Evolutionary conservation across 2,113 vertebrate genomes (phyloP).

Genomic region (Rhea pennata): DNA sequence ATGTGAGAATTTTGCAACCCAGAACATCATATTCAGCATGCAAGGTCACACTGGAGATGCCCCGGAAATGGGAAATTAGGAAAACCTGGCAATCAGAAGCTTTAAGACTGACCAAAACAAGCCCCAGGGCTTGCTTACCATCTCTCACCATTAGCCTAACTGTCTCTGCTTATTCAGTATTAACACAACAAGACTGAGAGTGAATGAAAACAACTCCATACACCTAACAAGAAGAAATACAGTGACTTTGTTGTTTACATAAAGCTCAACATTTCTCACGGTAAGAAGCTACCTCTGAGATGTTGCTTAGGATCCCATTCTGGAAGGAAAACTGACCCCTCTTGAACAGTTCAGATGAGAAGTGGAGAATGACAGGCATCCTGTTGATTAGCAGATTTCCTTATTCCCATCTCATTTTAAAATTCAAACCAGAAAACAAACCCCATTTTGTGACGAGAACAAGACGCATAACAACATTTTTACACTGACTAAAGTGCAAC

Average conservation of each 20-base stretch:
- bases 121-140: slow-evolving; percentile 81
- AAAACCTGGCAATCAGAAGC: slow-evolving; percentile 87
- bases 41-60: slow-evolving; percentile 84
- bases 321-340: slow-evolving; percentile 25
- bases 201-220: slow-evolving; percentile 77
- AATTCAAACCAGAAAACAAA: slow-evolving; percentile 5
- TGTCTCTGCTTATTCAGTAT: slow-evolving; percentile 77
- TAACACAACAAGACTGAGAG: slow-evolving; percentile 71
- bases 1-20: slow-evolving; percentile 81
- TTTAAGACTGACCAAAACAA: slow-evolving; percentile 77
- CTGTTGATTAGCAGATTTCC: slow-evolving; percentile 57
- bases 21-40: slow-evolving; percentile 83
- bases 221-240: slow-evolving; percentile 73
- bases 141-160: slow-evolving; percentile 79
- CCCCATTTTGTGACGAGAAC: not conserved
- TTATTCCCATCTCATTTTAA: slow-evolving; percentile 40
- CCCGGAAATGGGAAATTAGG: slow-evolving; percentile 91
- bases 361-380: slow-evolving; percentile 31
- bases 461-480: not conserved
- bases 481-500: not conserved
- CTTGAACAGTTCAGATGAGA: slow-evolving; percentile 29
- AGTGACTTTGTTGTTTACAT: slow-evolving; percentile 78
- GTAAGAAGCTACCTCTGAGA: slow-evolving; percentile 57
- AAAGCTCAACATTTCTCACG: slow-evolving; percentile 72
- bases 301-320: slow-evolving; percentile 4